These are phyloP conservation scores for Xanthorhoe designata DNA, from an alignment of 2,888 invertebrate species.

Conservation along the genomic window DNA sequence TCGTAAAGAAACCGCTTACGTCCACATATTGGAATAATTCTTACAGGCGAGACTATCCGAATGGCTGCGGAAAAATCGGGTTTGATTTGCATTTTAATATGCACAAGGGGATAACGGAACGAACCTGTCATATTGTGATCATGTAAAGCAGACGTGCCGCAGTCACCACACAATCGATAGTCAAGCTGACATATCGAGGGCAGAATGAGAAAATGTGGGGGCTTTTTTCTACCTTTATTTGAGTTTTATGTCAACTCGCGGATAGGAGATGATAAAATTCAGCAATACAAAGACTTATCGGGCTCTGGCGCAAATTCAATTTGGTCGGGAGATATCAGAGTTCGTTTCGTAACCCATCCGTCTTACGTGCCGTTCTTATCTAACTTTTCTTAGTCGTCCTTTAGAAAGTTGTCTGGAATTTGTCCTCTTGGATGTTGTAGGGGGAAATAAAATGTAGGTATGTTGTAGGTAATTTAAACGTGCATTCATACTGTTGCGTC, in stretches of 20 bases:
- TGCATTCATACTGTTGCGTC: too few species aligned
- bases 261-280: constrained; percentile 52
- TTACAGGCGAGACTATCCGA: constrained; percentile 74
- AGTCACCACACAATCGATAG: constrained; percentile 48
- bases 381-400: constrained; percentile 39
- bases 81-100: constrained; percentile 84
- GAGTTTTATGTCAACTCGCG: constrained; percentile 49
- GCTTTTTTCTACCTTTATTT: constrained; percentile 48
- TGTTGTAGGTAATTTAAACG: neutral
- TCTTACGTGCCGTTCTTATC: constrained; percentile 43
- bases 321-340: constrained; percentile 43
- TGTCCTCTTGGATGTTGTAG: constrained; percentile 26
- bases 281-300: constrained; percentile 53
- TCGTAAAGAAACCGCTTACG: constrained; percentile 55
- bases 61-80: constrained; percentile 60
- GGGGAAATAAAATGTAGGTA: constrained; percentile 9
- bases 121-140: constrained; percentile 72
- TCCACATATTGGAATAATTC: constrained; percentile 56
- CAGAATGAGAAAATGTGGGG: constrained; percentile 41
- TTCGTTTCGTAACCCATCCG: constrained; percentile 39
- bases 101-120: constrained; percentile 69
- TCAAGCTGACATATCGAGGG: constrained; percentile 41
- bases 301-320: constrained; percentile 53
- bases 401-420: constrained; percentile 38
- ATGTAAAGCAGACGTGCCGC: constrained; percentile 45